phyloP scores from a whole-genome alignment of 1,140 invertebrate genomes.

The Rhyzopertha dominica region DNA sequence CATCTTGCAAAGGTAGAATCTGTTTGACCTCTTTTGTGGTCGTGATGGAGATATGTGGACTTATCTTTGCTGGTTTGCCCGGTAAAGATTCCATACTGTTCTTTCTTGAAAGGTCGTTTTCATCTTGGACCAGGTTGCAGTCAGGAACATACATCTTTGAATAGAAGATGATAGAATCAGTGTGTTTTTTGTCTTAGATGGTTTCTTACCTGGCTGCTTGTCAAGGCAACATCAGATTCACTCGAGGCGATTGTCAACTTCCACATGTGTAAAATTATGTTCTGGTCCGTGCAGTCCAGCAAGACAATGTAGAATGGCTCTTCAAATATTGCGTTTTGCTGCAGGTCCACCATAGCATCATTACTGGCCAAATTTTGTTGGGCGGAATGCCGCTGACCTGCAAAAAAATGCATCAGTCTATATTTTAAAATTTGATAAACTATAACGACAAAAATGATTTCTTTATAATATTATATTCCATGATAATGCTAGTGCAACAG shows the following conservation, averaged over 20 bases:
- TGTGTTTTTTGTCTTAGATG: constrained; percentile 46
- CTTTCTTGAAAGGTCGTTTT: constrained; percentile 54
- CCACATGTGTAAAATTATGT: constrained; percentile 95
- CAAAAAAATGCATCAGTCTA: constrained; percentile 13
- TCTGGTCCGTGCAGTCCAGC: constrained; percentile 74
- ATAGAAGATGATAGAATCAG: constrained; percentile 55
- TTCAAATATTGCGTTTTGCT: constrained; percentile 79
- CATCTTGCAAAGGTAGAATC: constrained; percentile 76
- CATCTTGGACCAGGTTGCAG: constrained; percentile 79
- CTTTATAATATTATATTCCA: too few species aligned
- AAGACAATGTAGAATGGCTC: constrained; percentile 95
- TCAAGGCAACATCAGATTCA: constrained; percentile 38
- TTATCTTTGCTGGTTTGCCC: constrained; percentile 39
- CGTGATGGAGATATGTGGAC: constrained; percentile 41
- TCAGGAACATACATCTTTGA: constrained; percentile 82
- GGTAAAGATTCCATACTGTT: constrained; percentile 44
- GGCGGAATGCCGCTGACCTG: constrained; percentile 46
- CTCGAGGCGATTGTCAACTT: constrained; percentile 80
- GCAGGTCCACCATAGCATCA: constrained; percentile 85
- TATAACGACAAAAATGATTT: too few species aligned
- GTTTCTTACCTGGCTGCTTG: constrained; percentile 17
- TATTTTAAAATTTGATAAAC: constrained; percentile 30
- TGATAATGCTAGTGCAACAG: too few species aligned
- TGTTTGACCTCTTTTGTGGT: constrained; percentile 42
- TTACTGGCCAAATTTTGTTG: constrained; percentile 30